These are phyloP conservation scores for silkworm (Bombyx mori) DNA, from an alignment of 1,140 invertebrate species.

Conservation along the genomic window ASM3026992v2 NC_085119.1:9777001-9777500, in stretches of 20 bases:
- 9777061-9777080: no score
- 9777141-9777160: no score
- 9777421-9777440: no score
- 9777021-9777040: no score
- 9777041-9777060: no score
- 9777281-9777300: slow-evolving; percentile 55
- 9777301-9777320: slow-evolving; percentile 31
- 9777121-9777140: no score
- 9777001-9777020: background rate
- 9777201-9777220: slow-evolving; percentile 56
- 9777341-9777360: slow-evolving; percentile 4
- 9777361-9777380: background rate
- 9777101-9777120: no score
- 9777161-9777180: slow-evolving; percentile 53
- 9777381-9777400: background rate
- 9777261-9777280: slow-evolving; percentile 34
- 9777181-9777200: slow-evolving; percentile 55
- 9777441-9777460: no score
- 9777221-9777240: slow-evolving; percentile 40
- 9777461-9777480: no score
- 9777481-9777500: no score
- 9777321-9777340: slow-evolving; percentile 25
- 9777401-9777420: background rate
- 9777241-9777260: slow-evolving; percentile 57
- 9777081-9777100: no score